phyloP scores from a whole-genome alignment of 2,797 vertebrate genomes.

The Epinephelus malabaricus region DNA sequence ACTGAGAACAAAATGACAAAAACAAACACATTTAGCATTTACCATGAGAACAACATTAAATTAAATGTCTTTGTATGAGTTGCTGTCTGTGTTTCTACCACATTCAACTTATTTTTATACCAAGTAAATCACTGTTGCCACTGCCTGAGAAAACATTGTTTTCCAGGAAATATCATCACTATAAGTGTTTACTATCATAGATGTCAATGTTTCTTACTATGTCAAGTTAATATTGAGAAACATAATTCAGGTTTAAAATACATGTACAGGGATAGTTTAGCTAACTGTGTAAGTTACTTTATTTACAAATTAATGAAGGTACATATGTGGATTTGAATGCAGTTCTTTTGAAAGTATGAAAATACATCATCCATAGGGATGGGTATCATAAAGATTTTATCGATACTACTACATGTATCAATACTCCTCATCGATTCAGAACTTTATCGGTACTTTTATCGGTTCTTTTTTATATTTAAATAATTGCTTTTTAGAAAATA shows the following conservation, averaged over 20 bases:
- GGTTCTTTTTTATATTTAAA: no score
- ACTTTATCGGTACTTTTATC: no score
- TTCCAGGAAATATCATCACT: conserved; percentile 26
- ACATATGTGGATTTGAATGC: background rate
- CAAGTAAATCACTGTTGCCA: conserved; percentile 12
- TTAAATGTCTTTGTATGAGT: background rate
- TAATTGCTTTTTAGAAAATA: no score
- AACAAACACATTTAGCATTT: background rate
- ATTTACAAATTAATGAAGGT: background rate
- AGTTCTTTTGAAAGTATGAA: background rate
- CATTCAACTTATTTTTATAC: conserved; percentile 27
- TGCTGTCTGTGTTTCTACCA: conserved; percentile 1
- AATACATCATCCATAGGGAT: background rate
- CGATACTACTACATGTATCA: no score
- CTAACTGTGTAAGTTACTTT: background rate
- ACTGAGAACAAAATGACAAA: background rate
- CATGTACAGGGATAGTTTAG: background rate
- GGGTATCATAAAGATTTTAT: no score
- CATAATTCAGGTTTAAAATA: conserved; percentile 4
- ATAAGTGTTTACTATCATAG: conserved; percentile 17
- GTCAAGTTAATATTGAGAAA: background rate
- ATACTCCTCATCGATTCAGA: no score
- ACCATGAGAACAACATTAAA: no score
- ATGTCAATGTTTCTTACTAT: conserved; percentile 1
- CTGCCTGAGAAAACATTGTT: conserved; percentile 5